Conservation (phyloP, 2,797 vertebrate species). For the Sarcophilus harrisii region DNA sequence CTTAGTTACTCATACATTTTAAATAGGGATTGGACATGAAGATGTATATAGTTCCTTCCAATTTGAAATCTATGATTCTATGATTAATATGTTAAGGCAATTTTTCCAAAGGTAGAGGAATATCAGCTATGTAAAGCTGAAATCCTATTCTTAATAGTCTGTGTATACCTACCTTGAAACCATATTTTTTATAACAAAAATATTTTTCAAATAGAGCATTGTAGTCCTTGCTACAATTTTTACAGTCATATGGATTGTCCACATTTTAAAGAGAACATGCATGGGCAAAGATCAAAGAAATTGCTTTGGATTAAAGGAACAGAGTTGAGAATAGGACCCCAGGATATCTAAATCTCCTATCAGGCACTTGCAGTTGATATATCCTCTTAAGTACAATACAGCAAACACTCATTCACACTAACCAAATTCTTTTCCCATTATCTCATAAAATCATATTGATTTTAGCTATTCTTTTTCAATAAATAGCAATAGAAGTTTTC, state of each 20-base stretch:
- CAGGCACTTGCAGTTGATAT: not conserved
- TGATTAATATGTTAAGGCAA: not conserved
- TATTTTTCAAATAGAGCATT: not conserved
- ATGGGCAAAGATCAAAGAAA: not conserved
- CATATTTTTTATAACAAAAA: not conserved
- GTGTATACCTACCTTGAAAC: not conserved
- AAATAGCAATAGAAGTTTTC: constrained; percentile 41
- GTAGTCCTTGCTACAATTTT: not conserved
- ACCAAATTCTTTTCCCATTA: constrained; percentile 11
- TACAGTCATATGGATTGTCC: not conserved
- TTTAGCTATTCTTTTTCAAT: constrained; percentile 47
- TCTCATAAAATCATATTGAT: constrained; percentile 29
- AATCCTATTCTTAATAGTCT: not conserved
- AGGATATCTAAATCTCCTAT: constrained; percentile 13
- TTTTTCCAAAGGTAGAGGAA: not conserved
- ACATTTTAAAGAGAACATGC: not conserved
- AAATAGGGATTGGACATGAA: not conserved
- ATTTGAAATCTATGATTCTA: not conserved
- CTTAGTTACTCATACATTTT: not conserved
- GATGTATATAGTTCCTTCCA: not conserved
- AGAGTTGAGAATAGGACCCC: constrained; percentile 8
- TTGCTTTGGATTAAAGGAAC: not conserved
- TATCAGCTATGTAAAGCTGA: not conserved
- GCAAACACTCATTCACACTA: not conserved
- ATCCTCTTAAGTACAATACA: constrained; percentile 7